Base-by-base conservation (phyloP, 2,797 vertebrate species). In the Lacerta agilis region DNA sequence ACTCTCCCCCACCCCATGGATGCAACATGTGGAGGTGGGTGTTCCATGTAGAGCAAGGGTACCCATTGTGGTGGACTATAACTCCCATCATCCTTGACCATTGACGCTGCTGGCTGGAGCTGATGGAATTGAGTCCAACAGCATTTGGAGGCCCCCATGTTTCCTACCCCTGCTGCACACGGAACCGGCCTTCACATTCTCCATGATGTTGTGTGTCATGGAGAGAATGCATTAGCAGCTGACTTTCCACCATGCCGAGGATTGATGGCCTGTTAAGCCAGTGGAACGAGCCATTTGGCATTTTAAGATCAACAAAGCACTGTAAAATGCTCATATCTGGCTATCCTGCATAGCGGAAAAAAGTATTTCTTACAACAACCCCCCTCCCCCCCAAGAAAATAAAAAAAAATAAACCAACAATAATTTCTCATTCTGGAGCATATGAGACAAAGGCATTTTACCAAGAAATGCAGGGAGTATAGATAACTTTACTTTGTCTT, bases 401-500 rank as follows among this genome's bases (percentile, higher is more conserved):
- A 69, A 67, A 93, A 67, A 93, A 33, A 95, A 95, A 94, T 92
- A 95, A 95, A 90, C 92, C 8, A 5, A 94, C 86, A 93, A 2
- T 92, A 89, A 90, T 83, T 81, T 89, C 79, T 93, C 92, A 86
- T 87, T 87, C 83, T 82, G 92, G 85, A 93, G 38, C 87, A 88
- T 86, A 71, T 71, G 66, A 64, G 49, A 85, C 87, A 87, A 93
- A 36, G 49, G 49, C 2, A 49, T 73, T 90, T 77, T 66, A 86
- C 88, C 90, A 90, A 45, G 88, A 94, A 94, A 94, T 67, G 88
- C 88, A 92, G 88, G 93, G 91, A 96, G 88, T 95, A 96, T 95
- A 95, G 96, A 95, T 87, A 95, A 94, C 86, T 93, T 94, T 92
- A 93, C 90, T 94, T 93, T 94, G 49, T 71, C 88, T 85, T 36